Base-by-base conservation (phyloP, 2,113 vertebrate genomes). In the Galbula dea region DNA sequence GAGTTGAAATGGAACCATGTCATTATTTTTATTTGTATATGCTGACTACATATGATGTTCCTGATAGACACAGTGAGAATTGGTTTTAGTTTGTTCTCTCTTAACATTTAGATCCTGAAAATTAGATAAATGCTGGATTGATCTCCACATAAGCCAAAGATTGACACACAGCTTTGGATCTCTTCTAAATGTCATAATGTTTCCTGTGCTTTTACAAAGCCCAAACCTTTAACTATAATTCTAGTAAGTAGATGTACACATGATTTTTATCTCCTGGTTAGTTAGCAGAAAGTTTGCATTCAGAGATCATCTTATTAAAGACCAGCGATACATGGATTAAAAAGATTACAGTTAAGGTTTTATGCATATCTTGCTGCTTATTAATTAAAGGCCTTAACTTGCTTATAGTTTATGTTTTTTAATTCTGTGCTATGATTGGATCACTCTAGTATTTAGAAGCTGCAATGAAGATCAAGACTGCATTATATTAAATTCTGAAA, bases 361-460 rank as follows among this genome's bases (percentile, higher is more conserved):
- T 48, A 81, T 58, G 77, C 12, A 4, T 90, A 72, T 89, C 92
- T 93, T 84, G 37, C 37, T 76, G 24, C 69, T 90, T 84, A 73
- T 86, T 88, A 88, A 83, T 84, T 65, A 92, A 82, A 92, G 30
- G 37, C 32, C 27, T 76, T 79, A 41, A 91, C 74, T 93, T 77
- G 43, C 45, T 78, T 82, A 68, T 17, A 61, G 66, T 84, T 92
- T 80, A 79, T 29, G n/a, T 57, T 92, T 71, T 94, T 61, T 5
- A 86, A 90, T 68, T 84, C 52, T 27, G 32, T 37, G 18, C 68
- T 78, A 78, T 23, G 27, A 88, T 41, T 72, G 58, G 68, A 86
- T 79, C 34, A 57, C 52, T 61, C 52, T 63, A 90, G 39, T 66
- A 66, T 73, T 83, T 57, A 84, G 58, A 92, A 81, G 58, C 45